These are phyloP conservation scores for Haemorhous mexicanus DNA, from an alignment of 2,113 vertebrate species.

Conservation along the genomic window DNA sequence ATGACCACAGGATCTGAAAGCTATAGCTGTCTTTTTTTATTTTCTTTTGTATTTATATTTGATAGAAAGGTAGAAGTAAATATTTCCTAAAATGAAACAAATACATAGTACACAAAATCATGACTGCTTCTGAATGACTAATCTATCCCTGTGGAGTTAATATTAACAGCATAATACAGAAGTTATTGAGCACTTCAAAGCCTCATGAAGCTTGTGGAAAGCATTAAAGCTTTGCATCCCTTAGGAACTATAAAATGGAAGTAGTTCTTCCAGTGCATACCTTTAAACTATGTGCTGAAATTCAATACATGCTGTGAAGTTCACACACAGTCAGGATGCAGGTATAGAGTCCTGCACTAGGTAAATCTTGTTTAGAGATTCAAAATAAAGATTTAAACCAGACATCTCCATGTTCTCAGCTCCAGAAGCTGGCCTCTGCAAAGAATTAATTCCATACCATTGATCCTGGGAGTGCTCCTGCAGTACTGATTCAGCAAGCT, in stretches of 20 bases:
- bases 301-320: neutral
- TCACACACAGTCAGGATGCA: neutral
- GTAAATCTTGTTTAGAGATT: neutral
- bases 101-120: neutral
- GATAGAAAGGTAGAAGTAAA: neutral
- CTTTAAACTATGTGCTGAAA: neutral
- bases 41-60: neutral
- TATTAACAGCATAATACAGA: neutral
- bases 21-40: neutral
- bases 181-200: slow-evolving; percentile 2
- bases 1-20: neutral
- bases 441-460: neutral
- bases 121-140: neutral
- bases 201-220: neutral
- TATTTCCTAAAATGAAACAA: neutral
- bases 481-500: neutral
- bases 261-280: neutral
- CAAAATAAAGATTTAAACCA: neutral
- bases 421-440: neutral
- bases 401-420: neutral
- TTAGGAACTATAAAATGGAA: neutral
- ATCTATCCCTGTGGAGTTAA: neutral
- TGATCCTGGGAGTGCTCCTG: neutral
- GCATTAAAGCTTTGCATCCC: neutral
- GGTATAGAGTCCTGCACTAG: neutral